These are phyloP conservation scores for Melinaea marsaeus DNA, from an alignment of 2,888 invertebrate species.

Conservation along the genomic window DNA sequence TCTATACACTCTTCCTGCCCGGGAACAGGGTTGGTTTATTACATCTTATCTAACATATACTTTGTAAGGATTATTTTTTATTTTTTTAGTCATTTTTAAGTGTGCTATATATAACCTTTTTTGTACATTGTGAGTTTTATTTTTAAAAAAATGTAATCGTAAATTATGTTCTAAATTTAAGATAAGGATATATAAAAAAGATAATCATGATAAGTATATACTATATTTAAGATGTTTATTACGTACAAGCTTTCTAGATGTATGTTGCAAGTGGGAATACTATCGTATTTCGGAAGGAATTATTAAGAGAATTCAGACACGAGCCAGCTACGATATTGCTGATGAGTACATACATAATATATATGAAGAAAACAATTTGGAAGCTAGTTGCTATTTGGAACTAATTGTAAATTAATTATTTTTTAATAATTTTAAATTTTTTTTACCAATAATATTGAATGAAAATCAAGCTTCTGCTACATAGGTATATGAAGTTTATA, in stretches of 20 bases:
- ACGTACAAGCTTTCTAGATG: background rate
- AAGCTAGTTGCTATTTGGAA: too few relatives aligned
- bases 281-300: background rate
- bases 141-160: too few relatives aligned
- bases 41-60: background rate
- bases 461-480: background rate
- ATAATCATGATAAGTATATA: background rate
- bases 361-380: too few relatives aligned
- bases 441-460: background rate
- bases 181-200: background rate
- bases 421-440: too few relatives aligned
- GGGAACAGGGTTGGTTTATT: background rate
- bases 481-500: too few relatives aligned
- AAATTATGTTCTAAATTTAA: background rate
- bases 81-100: too few relatives aligned
- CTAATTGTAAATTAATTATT: too few relatives aligned
- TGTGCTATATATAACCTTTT: too few relatives aligned
- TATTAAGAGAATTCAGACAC: background rate
- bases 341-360: background rate
- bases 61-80: background rate
- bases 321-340: background rate
- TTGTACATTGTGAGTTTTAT: too few relatives aligned
- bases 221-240: background rate
- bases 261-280: background rate
- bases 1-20: background rate